Evolutionary conservation across 2,888 invertebrate species (phyloP), one percentile per base, ranked within the genome.

Genomic region (Tholera decimalis): DNA sequence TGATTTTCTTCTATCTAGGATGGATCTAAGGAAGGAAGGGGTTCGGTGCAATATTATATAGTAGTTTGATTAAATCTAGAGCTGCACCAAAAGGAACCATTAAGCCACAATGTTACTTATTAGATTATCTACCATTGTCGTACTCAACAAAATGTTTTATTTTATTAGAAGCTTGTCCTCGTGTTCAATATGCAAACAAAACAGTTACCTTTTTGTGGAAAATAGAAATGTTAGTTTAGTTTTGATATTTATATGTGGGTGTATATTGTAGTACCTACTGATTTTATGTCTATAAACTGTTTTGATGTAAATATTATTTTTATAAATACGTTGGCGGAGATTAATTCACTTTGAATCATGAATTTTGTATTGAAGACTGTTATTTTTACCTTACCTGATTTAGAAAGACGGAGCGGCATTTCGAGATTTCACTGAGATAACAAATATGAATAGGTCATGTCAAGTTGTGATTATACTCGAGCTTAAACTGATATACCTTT

Each of bases 31-130:
- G n/a, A n/a, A n/a, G n/a, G n/a, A n/a, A 4, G 54, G 73, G 55
- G 35, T 54, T 15, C n/a, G 28, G 15, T 57, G 58, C 74, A 57
- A 35, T 73, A 41, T 73, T 44, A 39, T 53, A 54, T n/a, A 35
- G 5, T 28, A 22, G 64, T 49, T 72, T 64, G 64, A 63, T 53
- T 53, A 20, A 50, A 11, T 66, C 28, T 13, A 20, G 9, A 43
- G 44, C 37, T 39, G 26, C 2, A 43, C 53, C 33, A 49, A 26
- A 28, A 8, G 37, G 26, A 22, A 20, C 22, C 67, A 49, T 46
- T 58, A n/a, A 30, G 20, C 4, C 30, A 30, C 24, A 55, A 28
- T 51, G 35, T 55, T 46, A 11, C 44, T 37, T 51, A 47, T 49
- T 39, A 28, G 33, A 1, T 7, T 56, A 26, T 57, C n/a, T 33